Evolutionary conservation across 1,140 invertebrate species (phyloP).

Genomic region (Drosophila azteca): DNA sequence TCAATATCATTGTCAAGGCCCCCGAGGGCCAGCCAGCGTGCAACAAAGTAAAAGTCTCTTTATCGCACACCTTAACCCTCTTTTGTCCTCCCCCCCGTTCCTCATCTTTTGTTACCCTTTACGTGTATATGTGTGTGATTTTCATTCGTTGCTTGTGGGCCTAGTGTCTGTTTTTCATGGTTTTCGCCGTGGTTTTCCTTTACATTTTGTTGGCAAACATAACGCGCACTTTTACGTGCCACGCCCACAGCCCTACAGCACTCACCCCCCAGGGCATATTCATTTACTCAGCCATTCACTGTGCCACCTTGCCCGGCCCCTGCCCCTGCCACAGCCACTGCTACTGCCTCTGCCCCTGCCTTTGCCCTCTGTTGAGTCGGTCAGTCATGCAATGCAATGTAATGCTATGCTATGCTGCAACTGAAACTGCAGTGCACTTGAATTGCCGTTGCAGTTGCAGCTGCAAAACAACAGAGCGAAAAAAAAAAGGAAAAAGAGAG

Average conservation of each 20-base stretch:
- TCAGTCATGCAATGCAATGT: slow-evolving; percentile 59
- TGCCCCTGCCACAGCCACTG: not conserved
- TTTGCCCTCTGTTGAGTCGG: slow-evolving; percentile 18
- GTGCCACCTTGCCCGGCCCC: not conserved
- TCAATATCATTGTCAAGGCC: slow-evolving; percentile 75
- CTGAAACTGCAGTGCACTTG: slow-evolving; percentile 40
- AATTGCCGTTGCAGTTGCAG: slow-evolving; percentile 50
- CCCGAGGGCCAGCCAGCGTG: slow-evolving; percentile 29
- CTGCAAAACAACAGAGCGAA: slow-evolving; percentile 37
- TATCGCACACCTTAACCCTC: slow-evolving; percentile 1
- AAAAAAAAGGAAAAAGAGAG: no score
- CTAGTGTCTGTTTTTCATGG: slow-evolving; percentile 40
- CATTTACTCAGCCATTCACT: slow-evolving; percentile 33
- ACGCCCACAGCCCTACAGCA: slow-evolving; percentile 14
- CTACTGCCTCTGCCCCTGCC: slow-evolving; percentile 1
- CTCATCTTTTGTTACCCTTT: slow-evolving; percentile 1
- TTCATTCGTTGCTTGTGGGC: slow-evolving; percentile 40
- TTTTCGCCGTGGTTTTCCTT: slow-evolving; percentile 48
- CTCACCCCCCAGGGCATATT: slow-evolving; percentile 10
- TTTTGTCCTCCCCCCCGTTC: no score
- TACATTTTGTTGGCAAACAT: slow-evolving; percentile 38
- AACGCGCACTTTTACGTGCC: slow-evolving; percentile 45
- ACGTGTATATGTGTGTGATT: slow-evolving; percentile 34
- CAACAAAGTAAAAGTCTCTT: slow-evolving; percentile 70
- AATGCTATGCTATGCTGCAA: slow-evolving; percentile 36